Base-by-base conservation (phyloP, 2,888 invertebrate species). In the Monochamus alternatus region DNA sequence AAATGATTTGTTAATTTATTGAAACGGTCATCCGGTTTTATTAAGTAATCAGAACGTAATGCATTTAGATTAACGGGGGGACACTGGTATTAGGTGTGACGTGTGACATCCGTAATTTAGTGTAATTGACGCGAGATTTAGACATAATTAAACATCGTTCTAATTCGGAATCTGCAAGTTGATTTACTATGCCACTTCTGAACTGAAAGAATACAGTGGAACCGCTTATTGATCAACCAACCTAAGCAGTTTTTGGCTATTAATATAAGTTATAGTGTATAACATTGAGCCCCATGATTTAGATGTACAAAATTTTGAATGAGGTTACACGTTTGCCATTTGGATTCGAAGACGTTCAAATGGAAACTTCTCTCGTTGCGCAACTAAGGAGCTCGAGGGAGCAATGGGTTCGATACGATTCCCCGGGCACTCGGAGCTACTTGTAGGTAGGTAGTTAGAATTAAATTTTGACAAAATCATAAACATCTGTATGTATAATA, bases 381-480 rank as follows among this genome's bases (percentile, higher is more conserved):
- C 0, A 38, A 2, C 38, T 5, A 38, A 38, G 7, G 3, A 4
- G 22, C 47, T 10, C 47, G 5, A 47, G 44, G 5, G 22, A 68
- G 43, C 58, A 22, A 68, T 22, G 59, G 12, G n/a, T 44, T 68
- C 68, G 14, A 68, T 68, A 68, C 58, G 22, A 8, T 22, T 67
- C 67, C 68, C 59, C 58, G 12, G 43, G n/a, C 59, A 43, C 43
- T 32, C 58, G 2, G 22, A 68, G 12, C 68, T 32, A 30, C 58
- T 68, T 59, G 68, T 59, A 59, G 58, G 68, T 59, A 59, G 58
- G 68, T 38, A 71, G 66, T 60, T 62, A 32, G 73, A 71, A 76
- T 78, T 76, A 76, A 75, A 76, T 78, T 73, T 76, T 75, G 75
- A 75, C 76, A 76, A 78, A 78, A 78, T 78, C 76, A 76, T 78